These are phyloP conservation scores for Dasypolia templi DNA, from an alignment of 2,888 invertebrate species.

Conservation along the genomic window DNA sequence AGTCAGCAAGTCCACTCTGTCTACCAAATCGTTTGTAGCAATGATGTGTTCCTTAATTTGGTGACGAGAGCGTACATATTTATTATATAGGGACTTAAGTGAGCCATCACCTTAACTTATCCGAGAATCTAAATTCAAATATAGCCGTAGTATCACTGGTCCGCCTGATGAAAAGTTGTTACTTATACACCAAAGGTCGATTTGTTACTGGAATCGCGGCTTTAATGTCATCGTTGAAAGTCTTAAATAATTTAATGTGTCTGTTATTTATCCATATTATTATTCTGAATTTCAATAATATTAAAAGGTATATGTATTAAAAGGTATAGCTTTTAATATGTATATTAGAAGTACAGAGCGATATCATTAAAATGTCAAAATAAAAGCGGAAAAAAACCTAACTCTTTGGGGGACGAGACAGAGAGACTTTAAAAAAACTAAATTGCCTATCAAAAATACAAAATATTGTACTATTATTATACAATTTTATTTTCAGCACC, in stretches of 20 bases:
- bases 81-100: no score
- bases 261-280: neutral
- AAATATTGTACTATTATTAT: neutral
- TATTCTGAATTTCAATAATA: neutral
- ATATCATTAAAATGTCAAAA: neutral
- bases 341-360: neutral
- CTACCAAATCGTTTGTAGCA: no score
- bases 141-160: neutral
- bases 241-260: neutral
- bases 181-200: neutral
- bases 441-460: neutral
- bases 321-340: neutral
- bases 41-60: no score
- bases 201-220: constrained; percentile 15
- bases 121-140: neutral
- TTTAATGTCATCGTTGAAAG: neutral
- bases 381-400: neutral
- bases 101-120: no score
- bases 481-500: constrained; percentile 70
- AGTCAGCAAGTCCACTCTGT: no score
- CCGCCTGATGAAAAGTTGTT: constrained; percentile 1
- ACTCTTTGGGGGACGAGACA: neutral
- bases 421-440: neutral
- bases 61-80: no score
- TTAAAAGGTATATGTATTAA: neutral